Evolutionary conservation across 2,888 invertebrate genomes (phyloP), one percentile per base, ranked within the genome.

Genomic region (Margaritifera margaritifera): DNA sequence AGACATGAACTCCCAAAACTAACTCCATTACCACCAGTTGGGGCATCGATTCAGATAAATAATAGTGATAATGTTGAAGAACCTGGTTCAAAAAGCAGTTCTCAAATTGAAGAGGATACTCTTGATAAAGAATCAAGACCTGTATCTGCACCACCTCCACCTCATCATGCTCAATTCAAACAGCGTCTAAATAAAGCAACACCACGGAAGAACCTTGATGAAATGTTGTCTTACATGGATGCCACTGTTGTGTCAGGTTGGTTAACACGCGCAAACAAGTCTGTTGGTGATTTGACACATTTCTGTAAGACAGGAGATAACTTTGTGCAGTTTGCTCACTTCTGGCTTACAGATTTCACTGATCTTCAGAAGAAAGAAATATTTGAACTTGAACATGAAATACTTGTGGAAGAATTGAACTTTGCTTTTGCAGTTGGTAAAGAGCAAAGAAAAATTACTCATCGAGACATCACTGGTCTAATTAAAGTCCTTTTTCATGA

Each of bases 321-420:
- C 70, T 89, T 87, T 81, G 86, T 89, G 25, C 79, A 84, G 64
- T 88, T 89, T 82, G 85, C 87, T 63, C 89, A 89, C 74, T 89
- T 89, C 73, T 89, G 89, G 89, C 79, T 89, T 25, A 79, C 84
- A 8, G 83, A 85, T 50, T 87, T 89, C 71, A 82, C 84, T 18
- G 87, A 86, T 71, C 62, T 74, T 55, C 84, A 88, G 63, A 85
- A 85, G 66, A 78, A 81, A 50, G 87, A 88, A 62, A 87, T 89
- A 50, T 85, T 87, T 72, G 81, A 87, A 57, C 75, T 89, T 72
- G 89, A 89, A 75, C 72, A 86, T 74, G 82, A 83, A 24, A 87
- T 89, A 71, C 65, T 89, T 15, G 54, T 84, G 6, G 88, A 89
- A 66, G 86, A 89, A 71, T 67, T 89, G 54, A 75, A 78, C 6